These are phyloP conservation scores for Plebejus melissa DNA, from an alignment of 2,888 invertebrate genomes.

Conservation along the genomic window DNA sequence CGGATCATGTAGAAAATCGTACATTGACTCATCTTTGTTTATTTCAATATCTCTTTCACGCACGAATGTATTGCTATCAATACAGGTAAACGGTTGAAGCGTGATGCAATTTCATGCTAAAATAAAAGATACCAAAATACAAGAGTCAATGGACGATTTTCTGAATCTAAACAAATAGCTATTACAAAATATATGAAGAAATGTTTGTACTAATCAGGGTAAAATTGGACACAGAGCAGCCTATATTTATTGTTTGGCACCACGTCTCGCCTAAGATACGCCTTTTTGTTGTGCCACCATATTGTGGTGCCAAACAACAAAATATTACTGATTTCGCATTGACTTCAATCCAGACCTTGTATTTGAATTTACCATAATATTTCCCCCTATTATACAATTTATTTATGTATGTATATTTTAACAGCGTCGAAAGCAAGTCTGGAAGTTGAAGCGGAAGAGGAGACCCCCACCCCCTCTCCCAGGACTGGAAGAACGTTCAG, in stretches of 20 bases:
- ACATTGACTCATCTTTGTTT: neutral
- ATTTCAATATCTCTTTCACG: neutral
- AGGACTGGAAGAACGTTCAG: conserved; percentile 53
- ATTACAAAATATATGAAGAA: too few relatives aligned
- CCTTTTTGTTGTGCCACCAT: too few relatives aligned
- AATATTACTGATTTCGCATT: too few relatives aligned
- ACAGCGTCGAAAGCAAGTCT: conserved; percentile 55
- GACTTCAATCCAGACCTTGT: neutral
- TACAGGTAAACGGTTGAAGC: too few relatives aligned
- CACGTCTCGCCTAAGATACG: too few relatives aligned
- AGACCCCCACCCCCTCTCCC: conserved; percentile 50
- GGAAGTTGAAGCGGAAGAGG: conserved; percentile 58
- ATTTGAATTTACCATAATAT: neutral
- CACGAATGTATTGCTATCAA: too few relatives aligned
- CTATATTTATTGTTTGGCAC: too few relatives aligned
- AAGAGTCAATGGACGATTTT: neutral
- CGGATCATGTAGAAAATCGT: too few relatives aligned
- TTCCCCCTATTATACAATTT: neutral
- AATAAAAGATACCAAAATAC: neutral
- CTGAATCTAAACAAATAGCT: neutral
- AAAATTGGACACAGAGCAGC: too few relatives aligned
- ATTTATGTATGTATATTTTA: conserved; percentile 32
- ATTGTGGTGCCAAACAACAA: too few relatives aligned
- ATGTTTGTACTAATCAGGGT: too few relatives aligned
- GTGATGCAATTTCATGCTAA: neutral